Percentiles rank a stretch among this genome's conserved stretches.
Evolutionary conservation across 2,888 invertebrate genomes (phyloP).

Genomic region (Campoplex nolae): DNA sequence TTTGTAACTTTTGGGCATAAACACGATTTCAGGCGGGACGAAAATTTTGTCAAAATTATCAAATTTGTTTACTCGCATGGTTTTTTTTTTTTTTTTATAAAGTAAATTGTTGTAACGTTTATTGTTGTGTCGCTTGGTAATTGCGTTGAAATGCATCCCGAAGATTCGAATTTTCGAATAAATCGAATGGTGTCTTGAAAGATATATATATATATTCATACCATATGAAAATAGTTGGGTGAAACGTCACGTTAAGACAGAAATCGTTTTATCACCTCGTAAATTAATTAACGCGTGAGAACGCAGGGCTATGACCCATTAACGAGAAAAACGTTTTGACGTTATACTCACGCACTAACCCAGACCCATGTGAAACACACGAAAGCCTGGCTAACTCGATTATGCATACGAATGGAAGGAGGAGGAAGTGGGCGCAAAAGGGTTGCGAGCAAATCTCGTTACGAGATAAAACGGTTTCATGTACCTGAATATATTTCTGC

Average conservation of each 20-base stretch:
- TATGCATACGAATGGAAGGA: background rate
- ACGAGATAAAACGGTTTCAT: background rate
- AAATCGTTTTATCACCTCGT: slow-evolving; percentile 75
- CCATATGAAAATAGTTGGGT: background rate
- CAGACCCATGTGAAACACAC: background rate
- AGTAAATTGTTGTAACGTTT: no score
- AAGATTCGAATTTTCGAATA: background rate
- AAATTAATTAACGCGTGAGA: slow-evolving; percentile 75
- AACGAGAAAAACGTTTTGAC: slow-evolving; percentile 71
- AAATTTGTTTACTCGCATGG: background rate
- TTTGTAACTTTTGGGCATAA: no score
- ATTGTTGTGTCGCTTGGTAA: background rate
- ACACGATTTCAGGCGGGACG: no score
- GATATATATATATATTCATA: background rate
- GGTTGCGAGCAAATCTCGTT: slow-evolving; percentile 15
- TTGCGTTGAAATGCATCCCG: slow-evolving; percentile 80
- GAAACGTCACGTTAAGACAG: slow-evolving; percentile 32
- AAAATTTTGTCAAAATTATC: background rate
- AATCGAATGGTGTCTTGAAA: background rate
- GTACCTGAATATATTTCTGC: background rate
- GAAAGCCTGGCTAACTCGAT: slow-evolving; percentile 13
- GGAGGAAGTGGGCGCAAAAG: background rate
- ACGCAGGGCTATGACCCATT: slow-evolving; percentile 68
- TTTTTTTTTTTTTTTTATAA: no score
- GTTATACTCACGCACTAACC: slow-evolving; percentile 11